phyloP scores from a whole-genome alignment of 2,888 invertebrate species.

The Capitulum mitella region DNA sequence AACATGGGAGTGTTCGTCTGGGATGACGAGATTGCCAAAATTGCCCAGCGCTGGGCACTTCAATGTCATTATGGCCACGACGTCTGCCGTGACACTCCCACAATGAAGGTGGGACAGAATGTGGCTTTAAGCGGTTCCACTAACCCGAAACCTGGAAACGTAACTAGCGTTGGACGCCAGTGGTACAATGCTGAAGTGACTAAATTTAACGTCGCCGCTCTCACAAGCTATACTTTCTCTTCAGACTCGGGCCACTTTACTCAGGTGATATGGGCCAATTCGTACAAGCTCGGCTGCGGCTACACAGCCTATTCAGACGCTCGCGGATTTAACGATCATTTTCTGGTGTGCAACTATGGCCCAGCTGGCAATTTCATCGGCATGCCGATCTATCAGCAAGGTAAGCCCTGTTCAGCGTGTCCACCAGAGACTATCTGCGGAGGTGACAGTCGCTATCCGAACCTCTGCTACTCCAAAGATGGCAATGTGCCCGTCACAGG shows the following conservation, averaged over 20 bases:
- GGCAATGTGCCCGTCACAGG: background rate
- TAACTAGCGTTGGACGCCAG: background rate
- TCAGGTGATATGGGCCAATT: background rate
- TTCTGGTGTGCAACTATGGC: background rate
- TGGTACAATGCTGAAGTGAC: background rate
- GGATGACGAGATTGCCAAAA: background rate
- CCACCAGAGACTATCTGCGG: background rate
- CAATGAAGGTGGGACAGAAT: background rate
- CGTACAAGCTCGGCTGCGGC: conserved; percentile 3
- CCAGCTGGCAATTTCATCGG: background rate
- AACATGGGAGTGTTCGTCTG: background rate
- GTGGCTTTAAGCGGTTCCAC: background rate
- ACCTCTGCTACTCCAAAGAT: background rate
- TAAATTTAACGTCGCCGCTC: too few relatives aligned
- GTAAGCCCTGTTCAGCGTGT: background rate
- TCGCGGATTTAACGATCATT: background rate
- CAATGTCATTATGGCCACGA: background rate
- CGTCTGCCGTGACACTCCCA: background rate
- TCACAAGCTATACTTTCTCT: background rate
- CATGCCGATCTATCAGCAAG: background rate
- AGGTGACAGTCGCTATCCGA: background rate
- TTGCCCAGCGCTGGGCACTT: background rate
- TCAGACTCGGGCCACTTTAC: background rate
- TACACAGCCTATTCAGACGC: background rate
- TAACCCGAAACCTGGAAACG: background rate